Evolutionary conservation across 1,140 invertebrate genomes (phyloP).

Genomic region (Tetramorium simillimum): DNA sequence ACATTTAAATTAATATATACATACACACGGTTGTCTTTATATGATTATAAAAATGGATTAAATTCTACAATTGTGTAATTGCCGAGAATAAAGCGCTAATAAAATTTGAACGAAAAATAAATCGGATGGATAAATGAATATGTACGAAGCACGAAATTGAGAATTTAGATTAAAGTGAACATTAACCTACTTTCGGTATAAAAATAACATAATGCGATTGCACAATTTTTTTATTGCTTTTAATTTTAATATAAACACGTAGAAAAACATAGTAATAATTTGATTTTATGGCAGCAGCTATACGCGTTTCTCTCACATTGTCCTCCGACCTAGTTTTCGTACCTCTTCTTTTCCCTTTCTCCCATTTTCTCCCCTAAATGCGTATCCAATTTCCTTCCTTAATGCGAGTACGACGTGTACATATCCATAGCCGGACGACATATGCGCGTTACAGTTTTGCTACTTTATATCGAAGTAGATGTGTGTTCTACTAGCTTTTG

Average conservation of each 20-base stretch:
- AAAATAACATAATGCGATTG: conserved; percentile 1
- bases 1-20: background rate
- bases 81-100: background rate
- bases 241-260: background rate
- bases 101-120: background rate
- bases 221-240: background rate
- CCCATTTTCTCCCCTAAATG: conserved; percentile 16
- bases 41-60: background rate
- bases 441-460: conserved; percentile 42
- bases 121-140: background rate
- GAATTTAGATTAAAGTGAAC: conserved; percentile 14
- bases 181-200: background rate
- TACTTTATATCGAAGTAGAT: conserved; percentile 50
- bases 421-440: conserved; percentile 34
- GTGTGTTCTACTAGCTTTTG: conserved; percentile 58
- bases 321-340: background rate
- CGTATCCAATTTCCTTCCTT: conserved; percentile 5
- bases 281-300: conserved; percentile 18
- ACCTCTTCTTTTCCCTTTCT: background rate
- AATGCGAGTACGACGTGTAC: conserved; percentile 31
- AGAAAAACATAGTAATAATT: background rate
- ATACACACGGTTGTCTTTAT: background rate
- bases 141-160: background rate
- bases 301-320: conserved; percentile 7
- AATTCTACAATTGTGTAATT: background rate